Evolutionary conservation across 64 coral and sea anemone genomes (phyloP), one percentile per base, ranked within the genome.

Genomic region (Acropora tenuis): DNA sequence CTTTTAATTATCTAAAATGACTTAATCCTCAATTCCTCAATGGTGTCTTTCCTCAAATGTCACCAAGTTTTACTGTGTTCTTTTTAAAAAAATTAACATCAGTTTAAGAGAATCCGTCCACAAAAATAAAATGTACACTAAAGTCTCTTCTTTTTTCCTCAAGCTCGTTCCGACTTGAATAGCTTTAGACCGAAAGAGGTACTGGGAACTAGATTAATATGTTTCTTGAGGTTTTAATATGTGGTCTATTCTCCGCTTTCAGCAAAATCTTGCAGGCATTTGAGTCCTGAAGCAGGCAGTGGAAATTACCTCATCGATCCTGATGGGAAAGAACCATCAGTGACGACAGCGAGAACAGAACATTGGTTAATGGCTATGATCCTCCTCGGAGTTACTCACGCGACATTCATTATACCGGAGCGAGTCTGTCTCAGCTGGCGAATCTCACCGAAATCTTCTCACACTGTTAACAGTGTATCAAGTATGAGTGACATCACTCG

Each of bases 331-430:
- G 19, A 63, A 13, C 15, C 59, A 15, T 63, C 59, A 63, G 57
- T 82, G 55, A 82, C 57, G 20, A 82, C 55, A 82, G 79, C 44
- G 79, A 82, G 12, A 82, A 49, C 40, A 82, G 79, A 82, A 82
- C 57, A 6, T 17, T 45, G 1, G 79, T 82, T 40, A 13, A 63
- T 46, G 79, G 79, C 4, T 45, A 1, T 82, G 11, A 15, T 0
- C 3, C 1, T 41, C 0, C 0, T 0, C 40, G 79, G 2, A 17
- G 6, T 44, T 82, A 82, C 55, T 63, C 79, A 45, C 79, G 53
- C 40, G 8, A 43, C 50, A 65, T 82, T 63, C 8, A 65, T 6
- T 82, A 82, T 12, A 18, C 79, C 3, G 79, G 57, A 82, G 79
- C 41, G 8, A 82, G 41, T 44, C 5, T 82, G 0, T 44, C 79